phyloP scores from a whole-genome alignment of 2,797 vertebrate species.

The Platyrinchus mystaceus region DNA sequence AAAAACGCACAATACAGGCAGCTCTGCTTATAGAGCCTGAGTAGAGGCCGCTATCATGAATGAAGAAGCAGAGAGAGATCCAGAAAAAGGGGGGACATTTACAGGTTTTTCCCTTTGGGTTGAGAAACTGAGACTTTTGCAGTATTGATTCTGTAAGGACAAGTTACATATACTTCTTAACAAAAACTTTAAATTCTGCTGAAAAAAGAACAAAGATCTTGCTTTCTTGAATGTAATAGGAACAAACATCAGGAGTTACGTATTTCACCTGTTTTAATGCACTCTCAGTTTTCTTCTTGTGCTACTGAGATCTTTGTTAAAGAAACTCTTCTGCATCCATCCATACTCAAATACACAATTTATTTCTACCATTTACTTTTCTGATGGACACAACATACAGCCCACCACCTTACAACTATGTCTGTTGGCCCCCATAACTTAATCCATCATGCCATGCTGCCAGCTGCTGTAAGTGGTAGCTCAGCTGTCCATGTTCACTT shows the following conservation, averaged over 20 bases:
- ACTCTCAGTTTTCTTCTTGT: neutral
- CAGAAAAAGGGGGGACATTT: neutral
- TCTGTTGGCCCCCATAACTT: accelerated
- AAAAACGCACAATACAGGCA: neutral
- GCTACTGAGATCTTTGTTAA: neutral
- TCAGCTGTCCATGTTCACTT: neutral
- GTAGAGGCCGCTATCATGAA: neutral
- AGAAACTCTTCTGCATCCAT: neutral
- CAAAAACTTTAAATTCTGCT: neutral
- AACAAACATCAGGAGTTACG: neutral
- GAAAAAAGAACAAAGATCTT: accelerated
- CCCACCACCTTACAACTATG: neutral
- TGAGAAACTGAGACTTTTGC: neutral
- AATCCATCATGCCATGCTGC: neutral
- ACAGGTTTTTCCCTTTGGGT: neutral
- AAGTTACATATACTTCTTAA: neutral
- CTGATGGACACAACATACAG: neutral
- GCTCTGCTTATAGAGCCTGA: neutral
- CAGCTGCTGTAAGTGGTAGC: neutral
- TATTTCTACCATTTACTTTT: neutral
- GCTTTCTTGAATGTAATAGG: neutral
- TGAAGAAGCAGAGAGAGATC: neutral
- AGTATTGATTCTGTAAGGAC: neutral
- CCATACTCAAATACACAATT: neutral
- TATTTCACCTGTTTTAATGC: neutral